A percentile compares a stretch with the other conserved stretches of the same genome.
Conservation (phyloP, 2,797 vertebrate genomes). For the Tamandua tetradactyla region DNA sequence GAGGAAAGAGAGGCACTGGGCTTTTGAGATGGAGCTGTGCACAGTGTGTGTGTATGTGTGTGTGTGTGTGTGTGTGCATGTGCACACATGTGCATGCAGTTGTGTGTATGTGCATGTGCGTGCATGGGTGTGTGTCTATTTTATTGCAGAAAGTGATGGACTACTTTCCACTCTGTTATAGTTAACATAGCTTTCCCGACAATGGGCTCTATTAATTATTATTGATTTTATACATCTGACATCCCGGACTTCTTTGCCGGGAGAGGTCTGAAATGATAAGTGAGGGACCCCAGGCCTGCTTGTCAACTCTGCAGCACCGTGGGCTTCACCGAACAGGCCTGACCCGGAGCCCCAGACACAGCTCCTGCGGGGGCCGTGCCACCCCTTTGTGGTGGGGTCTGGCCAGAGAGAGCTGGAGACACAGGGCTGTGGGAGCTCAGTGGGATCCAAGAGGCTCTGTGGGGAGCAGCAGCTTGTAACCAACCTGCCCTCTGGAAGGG, state of each 20-base stretch:
- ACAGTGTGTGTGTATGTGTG: too few species aligned
- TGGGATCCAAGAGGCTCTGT: background rate
- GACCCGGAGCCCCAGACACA: background rate
- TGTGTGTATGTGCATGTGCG: rapidly evolving
- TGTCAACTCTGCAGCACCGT: too few species aligned
- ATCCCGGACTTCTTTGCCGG: background rate
- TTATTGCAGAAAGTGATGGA: background rate
- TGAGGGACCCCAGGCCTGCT: background rate
- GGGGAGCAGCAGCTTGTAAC: background rate
- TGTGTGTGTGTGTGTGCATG: too few species aligned
- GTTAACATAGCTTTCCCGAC: background rate
- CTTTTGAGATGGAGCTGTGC: background rate
- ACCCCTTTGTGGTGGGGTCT: rapidly evolving
- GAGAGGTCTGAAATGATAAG: background rate
- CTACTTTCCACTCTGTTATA: background rate
- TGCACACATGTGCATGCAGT: too few species aligned
- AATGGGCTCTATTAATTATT: background rate
- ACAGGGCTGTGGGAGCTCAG: rapidly evolving
- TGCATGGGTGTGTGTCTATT: too few species aligned
- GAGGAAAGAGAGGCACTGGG: background rate
- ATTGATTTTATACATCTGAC: background rate
- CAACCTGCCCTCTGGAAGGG: background rate
- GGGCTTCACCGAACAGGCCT: background rate
- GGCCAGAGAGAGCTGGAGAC: too few species aligned
- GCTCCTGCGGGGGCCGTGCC: too few species aligned